Base-by-base conservation (phyloP, 2,888 invertebrate species). In the Notodonta dromedarius region DNA sequence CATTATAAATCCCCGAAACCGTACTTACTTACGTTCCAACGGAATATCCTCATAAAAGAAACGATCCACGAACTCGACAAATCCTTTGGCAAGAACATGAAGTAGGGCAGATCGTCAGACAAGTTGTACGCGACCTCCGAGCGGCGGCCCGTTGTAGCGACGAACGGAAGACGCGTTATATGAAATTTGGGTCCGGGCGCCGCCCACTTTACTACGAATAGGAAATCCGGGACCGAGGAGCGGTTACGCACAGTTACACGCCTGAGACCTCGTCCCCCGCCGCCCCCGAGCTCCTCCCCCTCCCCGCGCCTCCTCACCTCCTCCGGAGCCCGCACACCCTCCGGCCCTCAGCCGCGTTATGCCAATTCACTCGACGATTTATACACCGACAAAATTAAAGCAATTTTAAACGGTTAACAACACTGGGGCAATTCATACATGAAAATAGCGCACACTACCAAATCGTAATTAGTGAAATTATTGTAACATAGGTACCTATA, bases 201-300 rank as follows among this genome's bases (percentile, higher is more conserved):
- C 90, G 91, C 90, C 90, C 90, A 91, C 91, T 93, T 91, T 91
- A 91, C 91, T 93, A 89, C 91, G 89, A 91, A 91, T 91, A 93
- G 93, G 93, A 94, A 94, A 91, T 91, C 92, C 92, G 93, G 90
- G 88, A 91, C 89, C 90, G 90, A 88, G 89, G 86, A 91, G 88
- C 91, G 91, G 93, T 91, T 90, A 93, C 92, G 89, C 91, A 89
- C 90, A 89, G 90, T 90, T 89, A 90, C 91, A 90, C 92, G 92
- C 88, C 88, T 89, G 92, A 90, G 89, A 87, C 89, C 86, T 80
- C 76, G 79, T 74, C 78, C 83, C 84, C 76, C 75, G 72, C 77
- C 74, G 53, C 70, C 76, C 71, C 74, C 65, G 71, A 72, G 74
- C 76, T 76, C 68, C 74, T 76, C 76, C 74, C 71, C 61, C 66